phyloP scores from a whole-genome alignment of 2,888 invertebrate species.

The Oscheius sp. region DNA sequence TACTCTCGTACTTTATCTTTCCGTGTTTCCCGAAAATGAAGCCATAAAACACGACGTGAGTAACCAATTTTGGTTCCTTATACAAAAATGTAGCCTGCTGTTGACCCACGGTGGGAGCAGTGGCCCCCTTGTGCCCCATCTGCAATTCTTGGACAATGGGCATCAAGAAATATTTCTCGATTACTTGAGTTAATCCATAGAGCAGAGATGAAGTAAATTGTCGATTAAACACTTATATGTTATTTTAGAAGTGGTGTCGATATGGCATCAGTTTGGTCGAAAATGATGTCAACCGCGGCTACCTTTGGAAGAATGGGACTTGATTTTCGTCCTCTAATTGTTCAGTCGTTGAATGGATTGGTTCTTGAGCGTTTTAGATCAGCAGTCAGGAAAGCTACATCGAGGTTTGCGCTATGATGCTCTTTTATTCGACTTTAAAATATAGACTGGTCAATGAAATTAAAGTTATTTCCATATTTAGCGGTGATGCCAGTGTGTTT shows the following conservation, averaged over 20 bases:
- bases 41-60: constrained; percentile 61
- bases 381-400: constrained; percentile 56
- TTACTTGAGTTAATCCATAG: constrained; percentile 63
- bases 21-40: constrained; percentile 71
- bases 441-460: constrained; percentile 26
- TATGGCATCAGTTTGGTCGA: constrained; percentile 63
- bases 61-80: background rate
- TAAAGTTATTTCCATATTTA: constrained; percentile 23
- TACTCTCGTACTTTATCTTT: constrained; percentile 71
- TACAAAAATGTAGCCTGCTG: constrained; percentile 46
- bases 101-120: constrained; percentile 70
- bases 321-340: constrained; percentile 67
- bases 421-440: background rate
- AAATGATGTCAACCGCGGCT: constrained; percentile 68
- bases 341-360: constrained; percentile 57
- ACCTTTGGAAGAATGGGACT: constrained; percentile 73
- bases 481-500: constrained; percentile 5
- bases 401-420: constrained; percentile 40
- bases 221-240: background rate
- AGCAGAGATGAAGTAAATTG: constrained; percentile 60
- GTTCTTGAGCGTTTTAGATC: constrained; percentile 59
- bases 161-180: constrained; percentile 62
- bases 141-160: constrained; percentile 69
- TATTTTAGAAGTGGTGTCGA: constrained; percentile 57
- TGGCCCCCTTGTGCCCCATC: constrained; percentile 70